A percentile compares a stretch with the other conserved stretches of the same genome.
These are phyloP conservation scores for Coilia nasus DNA, from an alignment of 2,797 vertebrate species.

Conservation along the genomic window DNA sequence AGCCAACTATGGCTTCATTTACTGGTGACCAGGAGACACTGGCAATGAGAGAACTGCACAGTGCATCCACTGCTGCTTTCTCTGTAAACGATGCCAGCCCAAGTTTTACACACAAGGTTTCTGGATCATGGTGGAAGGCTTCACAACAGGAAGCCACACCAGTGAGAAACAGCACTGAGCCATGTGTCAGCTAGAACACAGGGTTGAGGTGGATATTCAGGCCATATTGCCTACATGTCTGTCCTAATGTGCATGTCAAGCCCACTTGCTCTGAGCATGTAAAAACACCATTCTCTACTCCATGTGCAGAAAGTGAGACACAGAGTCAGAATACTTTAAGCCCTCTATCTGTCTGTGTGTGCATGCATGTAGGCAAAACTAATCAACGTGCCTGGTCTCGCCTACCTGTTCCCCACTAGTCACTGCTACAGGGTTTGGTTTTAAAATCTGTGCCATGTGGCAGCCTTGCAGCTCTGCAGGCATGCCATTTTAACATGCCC, in stretches of 20 bases:
- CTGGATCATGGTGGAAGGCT: not conserved
- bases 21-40: not conserved
- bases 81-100: not conserved
- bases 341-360: not conserved
- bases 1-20: not conserved
- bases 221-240: not conserved
- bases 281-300: not conserved
- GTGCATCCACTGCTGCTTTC: not conserved
- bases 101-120: constrained; percentile 26
- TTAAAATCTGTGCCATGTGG: constrained; percentile 24
- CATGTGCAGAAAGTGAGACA: not conserved
- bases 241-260: not conserved
- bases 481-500: constrained; percentile 36
- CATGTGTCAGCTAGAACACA: not conserved
- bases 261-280: not conserved
- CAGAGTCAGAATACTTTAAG: not conserved
- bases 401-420: not conserved
- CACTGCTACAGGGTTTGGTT: constrained; percentile 6
- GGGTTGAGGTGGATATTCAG: not conserved
- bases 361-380: not conserved
- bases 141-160: constrained; percentile 26
- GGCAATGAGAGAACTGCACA: not conserved
- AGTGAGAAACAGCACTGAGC: not conserved
- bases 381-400: not conserved
- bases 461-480: constrained; percentile 13